Conservation (phyloP, 64 coral and sea anemone species). For the Stichodactyla mertensii region DNA sequence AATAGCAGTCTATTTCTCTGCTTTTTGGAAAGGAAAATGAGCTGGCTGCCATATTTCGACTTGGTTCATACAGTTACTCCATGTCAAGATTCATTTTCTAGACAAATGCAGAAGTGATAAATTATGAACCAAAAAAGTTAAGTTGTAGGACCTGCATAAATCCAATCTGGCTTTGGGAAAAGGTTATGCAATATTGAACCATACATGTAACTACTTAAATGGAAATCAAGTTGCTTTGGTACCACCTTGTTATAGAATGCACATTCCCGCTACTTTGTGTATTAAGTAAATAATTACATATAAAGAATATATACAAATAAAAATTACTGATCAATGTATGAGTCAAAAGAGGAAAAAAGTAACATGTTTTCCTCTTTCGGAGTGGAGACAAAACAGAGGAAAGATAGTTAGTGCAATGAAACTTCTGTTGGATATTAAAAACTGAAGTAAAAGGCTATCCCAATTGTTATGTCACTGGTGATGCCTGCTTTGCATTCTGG, state of each 20-base stretch:
- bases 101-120: too few relatives aligned
- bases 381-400: neutral
- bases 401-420: neutral
- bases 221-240: neutral
- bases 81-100: too few relatives aligned
- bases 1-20: too few relatives aligned
- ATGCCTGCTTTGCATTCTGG: neutral
- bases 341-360: neutral
- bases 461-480: too few relatives aligned
- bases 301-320: neutral
- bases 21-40: too few relatives aligned
- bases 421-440: too few relatives aligned
- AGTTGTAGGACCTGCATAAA: too few relatives aligned
- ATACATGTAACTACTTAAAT: too few relatives aligned
- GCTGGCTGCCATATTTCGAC: too few relatives aligned
- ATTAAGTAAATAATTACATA: constrained; percentile 9
- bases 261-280: neutral
- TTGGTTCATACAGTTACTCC: too few relatives aligned
- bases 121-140: too few relatives aligned
- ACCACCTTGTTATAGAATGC: neutral
- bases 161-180: too few relatives aligned
- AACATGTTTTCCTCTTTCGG: neutral
- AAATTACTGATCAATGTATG: neutral
- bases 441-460: neutral
- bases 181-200: neutral